Evolutionary conservation across 1,140 invertebrate species (phyloP), one percentile per base, ranked within the genome.

Genomic region (Atta cephalotes): DNA sequence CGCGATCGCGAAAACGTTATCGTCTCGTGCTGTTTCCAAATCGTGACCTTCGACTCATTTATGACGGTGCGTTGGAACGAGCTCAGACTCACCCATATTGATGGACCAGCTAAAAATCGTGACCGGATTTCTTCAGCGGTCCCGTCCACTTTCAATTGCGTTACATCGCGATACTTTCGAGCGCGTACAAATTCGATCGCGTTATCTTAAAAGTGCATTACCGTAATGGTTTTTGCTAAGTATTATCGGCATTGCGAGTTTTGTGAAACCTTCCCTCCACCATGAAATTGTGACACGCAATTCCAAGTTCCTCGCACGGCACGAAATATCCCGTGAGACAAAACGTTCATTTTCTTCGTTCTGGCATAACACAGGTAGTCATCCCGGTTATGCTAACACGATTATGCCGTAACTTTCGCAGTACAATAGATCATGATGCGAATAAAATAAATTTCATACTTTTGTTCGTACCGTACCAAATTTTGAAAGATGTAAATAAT

Each of bases 41-140:
- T 90, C 62, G 39, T 63, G 89, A 90, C 86, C 89, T 90, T 90
- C 89, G 63, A 14, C 12, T 56, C 25, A 10, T 76, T 87, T 78
- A 51, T 14, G 78, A 39, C 66, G 45, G 12, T 14, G 71, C 66
- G 25, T 18, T 14, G 71, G 21, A 16, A 84, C 45, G 56, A 77
- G 77, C 78, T 58, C 35, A 31, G 18, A 31, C 45, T 51, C 51
- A 18, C 6, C 6, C 31, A 14, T 25, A 10, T n/a, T 25, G 71
- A 9, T 21, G 56, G 51, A 35, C 56, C 16, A 28, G 68, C 62
- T 60, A 70, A 39, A 77, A 79, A 56, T 76, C 58, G 62, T 62
- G 31, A 62, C 39, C 21, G 65, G 86, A 82, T 72, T 89, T 76
- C 77, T 60, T 87, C 9, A 21, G 18, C 65, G 18, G 16, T 58